Conservation (phyloP, 2,113 vertebrate species). For the Cichladusa arquata region DNA sequence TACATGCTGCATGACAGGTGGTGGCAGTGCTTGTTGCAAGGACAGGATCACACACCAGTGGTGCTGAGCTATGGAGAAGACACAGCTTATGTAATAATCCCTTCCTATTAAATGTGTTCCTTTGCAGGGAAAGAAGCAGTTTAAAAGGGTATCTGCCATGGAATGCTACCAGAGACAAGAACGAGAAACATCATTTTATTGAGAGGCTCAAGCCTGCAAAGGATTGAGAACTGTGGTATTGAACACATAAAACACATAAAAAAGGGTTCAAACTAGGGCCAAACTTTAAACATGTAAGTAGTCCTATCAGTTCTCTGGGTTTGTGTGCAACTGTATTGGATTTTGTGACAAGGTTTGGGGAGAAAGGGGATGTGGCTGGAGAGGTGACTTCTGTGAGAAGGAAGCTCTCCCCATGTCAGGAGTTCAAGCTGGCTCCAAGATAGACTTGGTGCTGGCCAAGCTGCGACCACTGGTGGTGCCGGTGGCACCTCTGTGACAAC, state of each 20-base stretch:
- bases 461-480: accelerated
- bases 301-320: not conserved
- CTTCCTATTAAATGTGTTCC: not conserved
- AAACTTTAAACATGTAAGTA: not conserved
- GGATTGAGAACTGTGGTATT: not conserved
- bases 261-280: not conserved
- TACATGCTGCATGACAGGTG: not conserved
- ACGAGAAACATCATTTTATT: not conserved
- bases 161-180: not conserved
- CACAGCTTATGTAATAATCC: not conserved
- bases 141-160: not conserved
- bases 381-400: not conserved
- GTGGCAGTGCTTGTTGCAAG: not conserved
- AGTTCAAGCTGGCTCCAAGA: not conserved
- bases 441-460: not conserved
- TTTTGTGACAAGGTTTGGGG: not conserved
- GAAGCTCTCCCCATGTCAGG: not conserved
- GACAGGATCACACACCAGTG: not conserved
- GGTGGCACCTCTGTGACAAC: not conserved
- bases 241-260: not conserved
- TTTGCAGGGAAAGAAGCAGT: not conserved
- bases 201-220: not conserved
- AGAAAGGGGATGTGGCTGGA: accelerated
- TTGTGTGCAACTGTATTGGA: not conserved
- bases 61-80: not conserved